Percentiles rank a stretch among this genome's conserved stretches.
phyloP scores from a whole-genome alignment of 2,113 vertebrate species.

The Psittacula cyanocephala region DNA sequence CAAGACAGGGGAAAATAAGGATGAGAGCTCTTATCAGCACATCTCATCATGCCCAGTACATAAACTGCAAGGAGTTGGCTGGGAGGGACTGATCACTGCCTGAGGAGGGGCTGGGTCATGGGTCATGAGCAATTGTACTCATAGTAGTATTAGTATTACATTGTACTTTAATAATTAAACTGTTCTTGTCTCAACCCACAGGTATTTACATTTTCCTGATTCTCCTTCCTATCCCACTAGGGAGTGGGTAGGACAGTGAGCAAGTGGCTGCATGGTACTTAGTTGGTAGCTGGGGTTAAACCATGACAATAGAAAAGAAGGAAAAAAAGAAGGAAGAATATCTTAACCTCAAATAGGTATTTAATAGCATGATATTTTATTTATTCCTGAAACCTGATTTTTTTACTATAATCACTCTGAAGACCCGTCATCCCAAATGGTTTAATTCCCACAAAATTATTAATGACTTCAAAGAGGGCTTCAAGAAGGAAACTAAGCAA shows the following conservation, averaged over 20 bases:
- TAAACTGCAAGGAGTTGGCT: background rate
- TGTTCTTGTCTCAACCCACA: background rate
- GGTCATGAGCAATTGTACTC: background rate
- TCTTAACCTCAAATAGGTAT: background rate
- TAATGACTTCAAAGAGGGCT: background rate
- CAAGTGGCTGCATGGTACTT: background rate
- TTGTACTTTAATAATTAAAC: background rate
- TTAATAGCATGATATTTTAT: background rate
- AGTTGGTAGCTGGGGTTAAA: background rate
- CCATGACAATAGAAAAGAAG: background rate
- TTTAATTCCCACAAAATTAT: constrained; percentile 14
- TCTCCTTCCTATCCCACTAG: background rate
- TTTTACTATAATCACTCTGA: constrained; percentile 3
- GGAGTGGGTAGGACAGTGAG: background rate
- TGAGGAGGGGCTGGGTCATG: background rate
- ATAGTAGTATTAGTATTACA: background rate
- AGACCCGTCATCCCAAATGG: background rate
- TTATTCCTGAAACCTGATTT: background rate
- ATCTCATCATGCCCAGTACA: background rate
- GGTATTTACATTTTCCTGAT: background rate
- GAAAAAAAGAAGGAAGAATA: background rate
- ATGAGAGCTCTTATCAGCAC: too few relatives aligned
- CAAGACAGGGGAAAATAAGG: background rate
- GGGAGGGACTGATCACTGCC: background rate
- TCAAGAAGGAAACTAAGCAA: constrained; percentile 6